These are phyloP conservation scores for Hydrozoanthus tunicans DNA, from an alignment of 64 coral and sea anemone genomes.

Conservation along the genomic window DNA sequence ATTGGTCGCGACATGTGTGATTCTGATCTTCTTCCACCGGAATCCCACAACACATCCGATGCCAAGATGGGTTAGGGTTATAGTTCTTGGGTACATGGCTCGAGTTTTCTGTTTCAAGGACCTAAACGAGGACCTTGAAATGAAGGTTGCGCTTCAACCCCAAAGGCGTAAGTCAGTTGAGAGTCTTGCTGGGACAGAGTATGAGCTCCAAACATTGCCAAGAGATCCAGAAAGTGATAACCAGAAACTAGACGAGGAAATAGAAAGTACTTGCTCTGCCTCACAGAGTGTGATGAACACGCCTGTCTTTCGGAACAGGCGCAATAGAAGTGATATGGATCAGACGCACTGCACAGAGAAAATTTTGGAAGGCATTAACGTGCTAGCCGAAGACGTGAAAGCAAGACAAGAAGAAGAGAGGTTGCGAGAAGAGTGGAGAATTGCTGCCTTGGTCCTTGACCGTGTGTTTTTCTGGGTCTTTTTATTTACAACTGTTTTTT, in stretches of 20 bases:
- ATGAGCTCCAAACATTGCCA: constrained; percentile 2
- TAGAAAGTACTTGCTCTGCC: neutral
- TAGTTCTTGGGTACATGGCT: constrained; percentile 92
- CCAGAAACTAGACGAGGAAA: neutral
- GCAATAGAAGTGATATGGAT: constrained; percentile 52
- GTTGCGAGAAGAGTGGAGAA: constrained; percentile 83
- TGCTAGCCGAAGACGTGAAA: constrained; percentile 82
- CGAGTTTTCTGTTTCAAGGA: constrained; percentile 81
- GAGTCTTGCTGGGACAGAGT: constrained; percentile 7
- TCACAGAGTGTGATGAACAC: constrained; percentile 68
- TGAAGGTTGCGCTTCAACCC: constrained; percentile 60
- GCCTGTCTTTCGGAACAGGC: constrained; percentile 49
- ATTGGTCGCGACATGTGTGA: constrained; percentile 83
- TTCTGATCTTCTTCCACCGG: constrained; percentile 88
- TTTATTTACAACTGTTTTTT: constrained; percentile 35
- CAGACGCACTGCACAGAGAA: constrained; percentile 73
- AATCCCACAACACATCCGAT: constrained; percentile 87
- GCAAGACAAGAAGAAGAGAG: constrained; percentile 88
- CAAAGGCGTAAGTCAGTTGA: constrained; percentile 64
- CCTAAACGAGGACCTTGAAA: constrained; percentile 69
- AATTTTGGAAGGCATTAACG: constrained; percentile 81
- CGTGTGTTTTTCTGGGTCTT: constrained; percentile 47
- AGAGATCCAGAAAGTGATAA: constrained; percentile 3
- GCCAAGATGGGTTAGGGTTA: constrained; percentile 87
- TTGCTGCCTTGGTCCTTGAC: constrained; percentile 68